Conservation (phyloP, 2,888 invertebrate species). For the Agonopterix arenella region DNA sequence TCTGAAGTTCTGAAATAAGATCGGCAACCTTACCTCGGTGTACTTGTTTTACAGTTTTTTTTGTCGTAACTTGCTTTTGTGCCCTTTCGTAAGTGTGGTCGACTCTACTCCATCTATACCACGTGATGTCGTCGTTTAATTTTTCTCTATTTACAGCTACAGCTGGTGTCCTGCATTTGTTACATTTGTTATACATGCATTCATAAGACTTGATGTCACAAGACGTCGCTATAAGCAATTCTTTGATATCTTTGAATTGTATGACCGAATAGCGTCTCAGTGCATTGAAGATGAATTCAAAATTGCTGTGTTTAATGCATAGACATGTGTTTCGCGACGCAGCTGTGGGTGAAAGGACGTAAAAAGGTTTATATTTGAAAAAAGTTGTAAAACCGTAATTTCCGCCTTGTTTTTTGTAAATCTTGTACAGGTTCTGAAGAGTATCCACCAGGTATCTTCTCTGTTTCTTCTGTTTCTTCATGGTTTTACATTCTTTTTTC, state of each 20-base stretch:
- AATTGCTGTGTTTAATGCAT: conserved; percentile 8
- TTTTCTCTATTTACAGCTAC: conserved; percentile 3
- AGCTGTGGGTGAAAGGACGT: conserved; percentile 5
- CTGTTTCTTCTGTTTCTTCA: conserved; percentile 6
- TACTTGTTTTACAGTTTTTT: conserved; percentile 10
- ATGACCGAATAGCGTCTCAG: background rate
- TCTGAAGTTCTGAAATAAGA: conserved; percentile 6
- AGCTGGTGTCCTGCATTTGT: conserved; percentile 5
- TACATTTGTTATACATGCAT: conserved; percentile 10
- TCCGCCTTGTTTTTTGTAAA: conserved; percentile 11
- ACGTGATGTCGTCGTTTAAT: conserved; percentile 4
- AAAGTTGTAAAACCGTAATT: conserved; percentile 11
- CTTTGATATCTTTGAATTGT: too few relatives aligned
- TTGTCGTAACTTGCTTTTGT: conserved; percentile 4
- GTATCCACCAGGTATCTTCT: conserved; percentile 6
- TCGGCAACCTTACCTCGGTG: conserved; percentile 4
- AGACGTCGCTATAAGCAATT: too few relatives aligned
- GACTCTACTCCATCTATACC: conserved; percentile 11
- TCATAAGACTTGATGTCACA: conserved; percentile 4
- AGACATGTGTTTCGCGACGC: conserved; percentile 11
- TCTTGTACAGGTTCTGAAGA: conserved; percentile 6
- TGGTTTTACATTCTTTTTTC: conserved; percentile 5
- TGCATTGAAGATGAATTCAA: background rate
- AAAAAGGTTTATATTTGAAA: conserved; percentile 11
- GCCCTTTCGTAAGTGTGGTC: conserved; percentile 8